Evolutionary conservation across 2,113 vertebrate species (phyloP), one percentile per base, ranked within the genome.

Genomic region (Caretta caretta): DNA sequence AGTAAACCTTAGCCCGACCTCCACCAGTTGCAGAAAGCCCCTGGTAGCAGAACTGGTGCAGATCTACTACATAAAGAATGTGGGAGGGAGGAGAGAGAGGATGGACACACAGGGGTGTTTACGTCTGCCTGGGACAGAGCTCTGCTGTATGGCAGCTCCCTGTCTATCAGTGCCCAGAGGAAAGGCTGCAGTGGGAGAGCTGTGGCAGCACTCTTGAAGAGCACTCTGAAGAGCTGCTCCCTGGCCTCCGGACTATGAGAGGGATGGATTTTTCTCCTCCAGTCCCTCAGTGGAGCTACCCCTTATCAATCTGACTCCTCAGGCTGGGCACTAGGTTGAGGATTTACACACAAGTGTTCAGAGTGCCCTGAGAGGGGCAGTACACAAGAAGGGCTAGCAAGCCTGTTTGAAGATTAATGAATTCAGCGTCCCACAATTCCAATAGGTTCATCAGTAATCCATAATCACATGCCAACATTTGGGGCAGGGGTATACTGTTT

Each of bases 261-360:
- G 83, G 5, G 17, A 75, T 42, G 85, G 8, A 54, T 76, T 48
- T 19, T 65, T 80, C 49, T 11, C 80, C 59, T 84, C 59, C 13
- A 4, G 4, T 57, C 38, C 9, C 1, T 0, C 53, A 49, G 19
- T 38, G 25, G 13, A 80, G 35, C 80, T 72, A 54, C 20, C 20
- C 25, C 5, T 25, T 0, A 0, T 48, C 25, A 80, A 3, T 22
- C 29, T 1, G 50, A 38, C 88, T 76, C 49, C 56, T 48, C 42
- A 38, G 7, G 1, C 7, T 84, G 65, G n/a, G 69, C 42, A 29
- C 49, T 8, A 17, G 4, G 51, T 82, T 83, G 54, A 84, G 19
- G 25, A 78, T 9, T 85, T 56, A 25, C 82, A 86, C 1, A 3
- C 31, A 87, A n/a, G 27, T 3, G 78, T 31, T 88, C 84, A 24